These are phyloP conservation scores for Cinclus cinclus DNA, from an alignment of 2,113 vertebrate genomes.

Conservation along the genomic window DNA sequence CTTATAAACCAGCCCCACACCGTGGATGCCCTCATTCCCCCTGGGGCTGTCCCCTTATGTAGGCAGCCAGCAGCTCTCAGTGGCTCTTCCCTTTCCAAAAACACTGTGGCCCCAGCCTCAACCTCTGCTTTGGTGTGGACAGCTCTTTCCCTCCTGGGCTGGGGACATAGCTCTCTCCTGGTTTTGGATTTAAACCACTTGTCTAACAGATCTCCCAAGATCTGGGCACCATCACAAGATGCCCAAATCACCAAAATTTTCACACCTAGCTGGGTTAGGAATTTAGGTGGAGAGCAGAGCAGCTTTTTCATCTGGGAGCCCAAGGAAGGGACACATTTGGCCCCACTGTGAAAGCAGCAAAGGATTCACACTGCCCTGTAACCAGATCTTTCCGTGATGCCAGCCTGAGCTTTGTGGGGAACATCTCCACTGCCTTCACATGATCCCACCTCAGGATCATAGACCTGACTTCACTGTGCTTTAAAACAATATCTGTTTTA, in stretches of 20 bases:
- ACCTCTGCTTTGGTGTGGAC: neutral
- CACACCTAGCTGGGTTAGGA: neutral
- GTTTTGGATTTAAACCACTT: neutral
- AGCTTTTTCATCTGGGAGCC: neutral
- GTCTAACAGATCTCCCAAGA: neutral
- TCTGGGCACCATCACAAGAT: neutral
- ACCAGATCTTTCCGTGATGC: fast-evolving
- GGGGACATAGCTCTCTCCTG: neutral
- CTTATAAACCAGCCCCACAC: neutral
- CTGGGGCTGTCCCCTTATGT: fast-evolving
- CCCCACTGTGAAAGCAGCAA: neutral
- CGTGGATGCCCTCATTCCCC: fast-evolving
- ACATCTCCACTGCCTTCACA: neutral
- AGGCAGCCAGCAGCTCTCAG: neutral
- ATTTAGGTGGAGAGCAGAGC: neutral
- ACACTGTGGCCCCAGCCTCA: neutral
- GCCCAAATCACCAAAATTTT: neutral
- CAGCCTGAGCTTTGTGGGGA: neutral
- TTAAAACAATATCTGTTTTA: neutral
- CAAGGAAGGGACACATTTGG: neutral
- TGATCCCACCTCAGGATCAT: neutral
- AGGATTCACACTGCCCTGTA: fast-evolving
- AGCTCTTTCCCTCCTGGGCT: neutral
- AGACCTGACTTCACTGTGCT: neutral
- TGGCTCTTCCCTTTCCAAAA: neutral